Evolutionary conservation across 2,113 vertebrate genomes (phyloP).

Genomic region (Tonatia bakeri): DNA sequence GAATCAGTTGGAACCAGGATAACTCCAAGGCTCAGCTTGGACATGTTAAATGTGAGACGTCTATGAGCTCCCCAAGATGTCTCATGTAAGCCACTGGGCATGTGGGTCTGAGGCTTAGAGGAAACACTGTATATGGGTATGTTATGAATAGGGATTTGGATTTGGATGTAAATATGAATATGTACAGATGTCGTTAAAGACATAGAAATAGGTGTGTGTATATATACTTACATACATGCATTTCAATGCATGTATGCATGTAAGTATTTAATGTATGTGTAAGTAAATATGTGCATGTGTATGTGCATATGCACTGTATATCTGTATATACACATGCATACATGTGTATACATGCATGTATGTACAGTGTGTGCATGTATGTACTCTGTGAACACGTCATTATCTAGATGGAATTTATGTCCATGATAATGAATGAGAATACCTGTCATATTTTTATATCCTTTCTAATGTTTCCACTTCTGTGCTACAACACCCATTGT

Average conservation of each 20-base stretch:
- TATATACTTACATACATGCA: background rate
- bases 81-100: background rate
- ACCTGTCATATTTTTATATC: background rate
- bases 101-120: background rate
- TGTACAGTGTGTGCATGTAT: background rate
- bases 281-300: too few species aligned
- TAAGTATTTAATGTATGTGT: too few species aligned
- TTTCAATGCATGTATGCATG: background rate
- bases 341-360: accelerated
- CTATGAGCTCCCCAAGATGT: background rate
- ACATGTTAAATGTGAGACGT: background rate
- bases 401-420: background rate
- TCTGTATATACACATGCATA: background rate
- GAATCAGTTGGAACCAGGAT: background rate
- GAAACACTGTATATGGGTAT: background rate
- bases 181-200: background rate
- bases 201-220: background rate
- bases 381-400: background rate
- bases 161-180: background rate
- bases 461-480: background rate
- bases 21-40: background rate
- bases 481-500: background rate
- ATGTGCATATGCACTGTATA: background rate
- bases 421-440: background rate
- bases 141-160: background rate